Percentiles rank a stretch among this genome's conserved stretches.
phyloP scores from a whole-genome alignment of 2,797 vertebrate species.

The Aselliscus stoliczkanus region DNA sequence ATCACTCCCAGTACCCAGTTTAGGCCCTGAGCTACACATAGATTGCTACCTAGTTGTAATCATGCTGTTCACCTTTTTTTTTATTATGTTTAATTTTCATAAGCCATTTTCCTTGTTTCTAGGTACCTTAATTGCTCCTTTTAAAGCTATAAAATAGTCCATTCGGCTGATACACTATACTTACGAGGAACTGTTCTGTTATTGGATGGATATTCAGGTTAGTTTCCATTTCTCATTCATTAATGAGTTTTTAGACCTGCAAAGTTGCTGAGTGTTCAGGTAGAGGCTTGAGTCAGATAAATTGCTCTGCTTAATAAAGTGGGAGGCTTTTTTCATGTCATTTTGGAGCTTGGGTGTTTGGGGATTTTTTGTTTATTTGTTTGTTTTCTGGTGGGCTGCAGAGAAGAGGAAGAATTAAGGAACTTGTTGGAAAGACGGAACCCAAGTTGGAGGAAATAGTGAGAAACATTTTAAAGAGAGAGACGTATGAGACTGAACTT shows the following conservation, averaged over 20 bases:
- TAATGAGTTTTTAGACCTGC: neutral
- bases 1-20: neutral
- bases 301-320: neutral
- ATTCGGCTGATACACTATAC: neutral
- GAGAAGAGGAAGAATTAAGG: neutral
- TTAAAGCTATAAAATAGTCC: neutral
- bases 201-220: neutral
- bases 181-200: neutral
- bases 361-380: neutral
- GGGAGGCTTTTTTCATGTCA: neutral
- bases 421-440: neutral
- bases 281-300: neutral
- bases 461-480: neutral
- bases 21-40: neutral
- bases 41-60: neutral
- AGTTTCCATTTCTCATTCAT: neutral
- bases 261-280: neutral
- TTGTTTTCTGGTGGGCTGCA: neutral
- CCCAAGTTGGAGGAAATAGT: neutral
- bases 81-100: neutral
- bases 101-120: conserved; percentile 13
- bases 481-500: neutral
- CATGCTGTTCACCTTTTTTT: neutral
- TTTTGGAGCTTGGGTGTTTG: neutral
- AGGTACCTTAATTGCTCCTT: neutral